A percentile compares a stretch with the other conserved stretches of the same genome.
Conservation (phyloP, 2,113 vertebrate species). For the Paradisaea rubra region DNA sequence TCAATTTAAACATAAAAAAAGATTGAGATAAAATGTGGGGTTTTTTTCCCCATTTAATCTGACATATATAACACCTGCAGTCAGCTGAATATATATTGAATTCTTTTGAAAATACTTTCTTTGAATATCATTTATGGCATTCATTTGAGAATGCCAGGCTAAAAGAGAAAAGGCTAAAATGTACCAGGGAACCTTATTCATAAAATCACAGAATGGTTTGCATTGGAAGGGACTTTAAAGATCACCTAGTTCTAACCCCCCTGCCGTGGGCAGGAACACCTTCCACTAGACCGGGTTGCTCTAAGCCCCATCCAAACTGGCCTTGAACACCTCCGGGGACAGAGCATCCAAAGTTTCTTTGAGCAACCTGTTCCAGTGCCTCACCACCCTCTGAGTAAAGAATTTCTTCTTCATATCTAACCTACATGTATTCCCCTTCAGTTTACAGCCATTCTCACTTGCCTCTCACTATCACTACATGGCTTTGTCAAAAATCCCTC, state of each 20-base stretch:
- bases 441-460: neutral
- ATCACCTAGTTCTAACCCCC: neutral
- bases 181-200: neutral
- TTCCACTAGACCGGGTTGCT: neutral
- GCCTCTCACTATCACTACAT: neutral
- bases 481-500: neutral
- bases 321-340: neutral
- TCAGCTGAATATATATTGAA: neutral
- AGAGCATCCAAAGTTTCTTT: neutral
- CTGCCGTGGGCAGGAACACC: neutral
- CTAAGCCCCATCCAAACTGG: neutral
- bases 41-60: neutral
- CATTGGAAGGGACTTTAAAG: neutral
- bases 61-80: neutral
- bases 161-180: neutral
- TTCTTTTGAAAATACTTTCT: neutral
- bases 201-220: neutral
- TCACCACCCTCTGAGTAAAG: neutral
- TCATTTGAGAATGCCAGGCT: neutral
- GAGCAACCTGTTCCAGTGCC: neutral
- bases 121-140: neutral
- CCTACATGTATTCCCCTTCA: neutral
- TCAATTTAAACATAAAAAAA: neutral
- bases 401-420: neutral
- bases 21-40: neutral